phyloP scores from a whole-genome alignment of 30 jellyfish, hydroid and myxozoan species.

The Pelagia noctiluca region DNA sequence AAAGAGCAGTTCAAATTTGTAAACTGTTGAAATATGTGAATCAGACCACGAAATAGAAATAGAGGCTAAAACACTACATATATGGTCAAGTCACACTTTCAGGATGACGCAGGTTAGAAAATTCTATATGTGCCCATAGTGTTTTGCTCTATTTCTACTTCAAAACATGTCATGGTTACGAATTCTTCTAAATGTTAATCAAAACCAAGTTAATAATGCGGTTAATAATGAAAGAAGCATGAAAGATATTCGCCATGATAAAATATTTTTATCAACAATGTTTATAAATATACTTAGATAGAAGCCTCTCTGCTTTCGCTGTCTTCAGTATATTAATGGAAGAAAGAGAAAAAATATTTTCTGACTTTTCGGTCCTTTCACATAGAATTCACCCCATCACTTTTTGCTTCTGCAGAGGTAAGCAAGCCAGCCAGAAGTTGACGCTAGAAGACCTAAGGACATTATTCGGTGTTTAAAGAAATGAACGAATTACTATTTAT shows the following conservation, averaged over 20 bases:
- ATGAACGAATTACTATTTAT: no score
- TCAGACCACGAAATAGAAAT: no score
- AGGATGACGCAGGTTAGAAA: no score
- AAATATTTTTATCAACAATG: background rate
- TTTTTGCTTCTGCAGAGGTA: constrained; percentile 7
- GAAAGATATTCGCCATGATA: background rate
- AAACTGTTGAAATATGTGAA: no score
- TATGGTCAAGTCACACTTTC: no score
- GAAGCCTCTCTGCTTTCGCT: background rate
- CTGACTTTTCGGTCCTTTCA: background rate
- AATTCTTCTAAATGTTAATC: no score
- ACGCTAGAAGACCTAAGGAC: constrained; percentile 75
- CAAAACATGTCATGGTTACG: no score
- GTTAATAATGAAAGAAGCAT: background rate
- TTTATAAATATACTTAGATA: background rate
- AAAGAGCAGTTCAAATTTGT: no score
- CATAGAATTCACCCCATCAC: background rate
- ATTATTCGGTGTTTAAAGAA: constrained; percentile 73
- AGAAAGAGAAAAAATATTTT: constrained; percentile 9
- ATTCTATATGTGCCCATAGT: no score
- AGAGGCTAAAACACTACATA: no score
- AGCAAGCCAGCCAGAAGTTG: constrained; percentile 30
- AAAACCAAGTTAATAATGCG: no score
- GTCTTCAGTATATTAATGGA: constrained; percentile 22
- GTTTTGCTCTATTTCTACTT: no score